Conservation (phyloP, 1,140 invertebrate species). For the Cataglyphis hispanica region DNA sequence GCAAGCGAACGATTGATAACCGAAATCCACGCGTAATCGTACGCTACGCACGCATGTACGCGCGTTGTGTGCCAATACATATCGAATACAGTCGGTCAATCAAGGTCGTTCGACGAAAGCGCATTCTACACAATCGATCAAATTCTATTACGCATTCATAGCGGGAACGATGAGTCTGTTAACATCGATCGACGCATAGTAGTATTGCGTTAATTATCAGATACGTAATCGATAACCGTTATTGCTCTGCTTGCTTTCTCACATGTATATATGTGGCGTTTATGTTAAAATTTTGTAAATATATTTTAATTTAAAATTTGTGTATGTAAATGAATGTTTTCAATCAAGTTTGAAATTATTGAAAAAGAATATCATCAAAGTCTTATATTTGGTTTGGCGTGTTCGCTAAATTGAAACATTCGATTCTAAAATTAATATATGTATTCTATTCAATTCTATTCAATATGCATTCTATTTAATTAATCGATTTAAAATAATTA, state of each 20-base stretch:
- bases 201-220: constrained; percentile 24
- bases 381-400: no score
- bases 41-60: constrained; percentile 28
- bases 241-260: neutral
- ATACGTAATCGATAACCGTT: constrained; percentile 1
- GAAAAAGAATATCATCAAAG: no score
- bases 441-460: no score
- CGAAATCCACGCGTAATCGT: constrained; percentile 32
- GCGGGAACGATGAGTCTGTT: neutral
- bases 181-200: neutral
- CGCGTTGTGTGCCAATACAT: constrained; percentile 60
- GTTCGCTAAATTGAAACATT: no score
- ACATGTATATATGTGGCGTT: neutral
- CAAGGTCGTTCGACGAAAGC: constrained; percentile 68
- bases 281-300: neutral
- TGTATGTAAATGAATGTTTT: neutral
- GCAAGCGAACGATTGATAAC: constrained; percentile 1
- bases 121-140: constrained; percentile 2
- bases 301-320: neutral
- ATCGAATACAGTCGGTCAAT: constrained; percentile 50
- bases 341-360: neutral
- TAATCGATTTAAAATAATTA: no score
- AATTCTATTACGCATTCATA: constrained; percentile 44
- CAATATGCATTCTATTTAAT: no score
- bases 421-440: no score